A percentile compares a stretch with the other conserved stretches of the same genome.
These are phyloP conservation scores for Stegodyphus mimosarum DNA, from an alignment of 1,140 invertebrate species.

Conservation along the genomic window DNA sequence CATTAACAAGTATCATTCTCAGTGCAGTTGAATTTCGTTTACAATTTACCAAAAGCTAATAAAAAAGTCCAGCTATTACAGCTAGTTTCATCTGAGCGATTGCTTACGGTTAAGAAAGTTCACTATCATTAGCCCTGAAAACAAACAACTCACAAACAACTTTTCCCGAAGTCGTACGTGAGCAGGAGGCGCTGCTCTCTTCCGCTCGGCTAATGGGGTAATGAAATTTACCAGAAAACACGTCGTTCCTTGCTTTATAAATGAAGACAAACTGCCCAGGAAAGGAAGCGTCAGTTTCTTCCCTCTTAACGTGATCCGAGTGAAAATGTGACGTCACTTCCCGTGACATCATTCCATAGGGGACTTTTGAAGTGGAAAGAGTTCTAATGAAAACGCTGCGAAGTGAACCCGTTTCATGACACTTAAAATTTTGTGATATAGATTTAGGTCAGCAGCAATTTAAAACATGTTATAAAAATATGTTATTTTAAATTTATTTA, in stretches of 20 bases:
- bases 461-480: too few relatives aligned
- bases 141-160: not conserved
- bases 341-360: not conserved
- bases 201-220: constrained; percentile 9
- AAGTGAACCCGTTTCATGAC: too few relatives aligned
- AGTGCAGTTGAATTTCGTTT: too few relatives aligned
- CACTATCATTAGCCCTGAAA: constrained; percentile 11
- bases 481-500: too few relatives aligned
- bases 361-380: too few relatives aligned
- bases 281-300: not conserved
- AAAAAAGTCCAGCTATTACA: too few relatives aligned
- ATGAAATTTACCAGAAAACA: constrained; percentile 29
- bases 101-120: not conserved
- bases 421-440: too few relatives aligned
- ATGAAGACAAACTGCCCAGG: constrained; percentile 17
- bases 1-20: too few relatives aligned
- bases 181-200: not conserved
- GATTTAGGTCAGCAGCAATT: too few relatives aligned
- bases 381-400: too few relatives aligned
- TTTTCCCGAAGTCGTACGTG: not conserved
- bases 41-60: too few relatives aligned
- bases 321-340: constrained; percentile 13
- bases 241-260: constrained; percentile 28
- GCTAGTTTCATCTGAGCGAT: too few relatives aligned
- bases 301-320: constrained; percentile 4